Base-by-base conservation (phyloP, 2,113 vertebrate species). In the Amphiprion ocellaris region DNA sequence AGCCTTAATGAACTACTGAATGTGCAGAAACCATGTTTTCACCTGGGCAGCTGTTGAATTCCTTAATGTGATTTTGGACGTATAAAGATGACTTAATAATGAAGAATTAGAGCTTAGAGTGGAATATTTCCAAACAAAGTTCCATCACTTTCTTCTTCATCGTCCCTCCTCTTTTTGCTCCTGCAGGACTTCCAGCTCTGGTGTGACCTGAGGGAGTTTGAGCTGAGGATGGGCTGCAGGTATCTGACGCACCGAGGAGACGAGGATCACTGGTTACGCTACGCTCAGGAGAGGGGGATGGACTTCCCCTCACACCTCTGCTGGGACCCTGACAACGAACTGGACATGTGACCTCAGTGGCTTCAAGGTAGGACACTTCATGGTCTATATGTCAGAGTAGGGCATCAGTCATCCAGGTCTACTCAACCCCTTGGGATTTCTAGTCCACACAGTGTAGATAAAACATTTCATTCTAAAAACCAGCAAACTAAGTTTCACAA, bases 151-250 rank as follows among this genome's bases (percentile, higher is more conserved):
- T 44, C 14, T 15, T 15, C 41, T 14, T 44, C 12, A 15, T 21
- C 49, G 1, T 50, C 6, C 4, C 19, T 19, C 15, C 1, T 59
- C 68, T 58, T 8, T 10, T 49, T 8, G 21, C 21, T 52, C 23
- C 47, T 56, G 44, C 88, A 95, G 94, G 86, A 95, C 79, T 94
- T 94, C 88, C 93, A 95, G 87, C 80, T 93, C 81, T 95, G 95
- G 94, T 92, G 92, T 28, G 94, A 95, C 88, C 90, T 95, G 24
- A 65, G 93, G 23, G 84, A 84, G 84, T 94, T 95, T 2, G 94
- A 95, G 85, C 88, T 80, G 53, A 74, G 71, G n/a, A 59, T 92
- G 77, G 93, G 94, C 56, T 59, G 62, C 55, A 77, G 91, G 12
- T 95, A 94, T 68, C 91, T 95, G 85, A 95, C 95, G 1, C 92